Percentiles rank a stretch among this genome's conserved stretches.
Conservation (phyloP, 2,113 vertebrate species). For the Dicaeum eximium region DNA sequence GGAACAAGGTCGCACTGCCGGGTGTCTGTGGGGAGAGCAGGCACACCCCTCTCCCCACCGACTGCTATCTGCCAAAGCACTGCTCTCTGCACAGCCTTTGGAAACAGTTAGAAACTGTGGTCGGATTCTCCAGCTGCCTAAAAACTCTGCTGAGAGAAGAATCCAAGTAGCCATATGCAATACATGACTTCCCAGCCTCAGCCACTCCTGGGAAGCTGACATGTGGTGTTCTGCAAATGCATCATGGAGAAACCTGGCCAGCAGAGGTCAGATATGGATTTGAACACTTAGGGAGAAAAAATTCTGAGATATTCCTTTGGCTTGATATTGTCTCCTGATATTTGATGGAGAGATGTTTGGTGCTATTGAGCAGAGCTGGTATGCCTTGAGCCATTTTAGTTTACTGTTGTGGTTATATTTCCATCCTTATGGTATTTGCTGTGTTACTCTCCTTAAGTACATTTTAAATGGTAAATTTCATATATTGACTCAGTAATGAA, state of each 20-base stretch:
- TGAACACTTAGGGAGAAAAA: neutral
- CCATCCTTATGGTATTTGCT: neutral
- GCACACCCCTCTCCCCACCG: neutral
- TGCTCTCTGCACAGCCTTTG: neutral
- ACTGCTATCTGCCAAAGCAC: neutral
- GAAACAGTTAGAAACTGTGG: neutral
- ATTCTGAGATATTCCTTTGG: neutral
- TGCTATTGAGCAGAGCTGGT: neutral
- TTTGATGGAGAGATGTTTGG: neutral
- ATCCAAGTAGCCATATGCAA: neutral
- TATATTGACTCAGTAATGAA: neutral
- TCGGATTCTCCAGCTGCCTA: neutral
- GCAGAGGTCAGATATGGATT: slow-evolving; percentile 27
- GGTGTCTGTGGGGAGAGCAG: neutral
- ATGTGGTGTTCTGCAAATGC: neutral
- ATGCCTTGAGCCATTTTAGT: neutral
- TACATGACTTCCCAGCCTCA: neutral
- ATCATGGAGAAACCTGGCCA: neutral
- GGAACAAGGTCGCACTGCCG: neutral
- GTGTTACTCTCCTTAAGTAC: neutral
- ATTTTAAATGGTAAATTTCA: neutral
- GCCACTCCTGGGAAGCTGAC: neutral
- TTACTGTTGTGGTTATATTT: neutral
- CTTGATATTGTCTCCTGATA: neutral
- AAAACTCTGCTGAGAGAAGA: neutral